Conservation (phyloP, 35 echinoderm and acorn worm species). For the Anneissia japonica region DNA sequence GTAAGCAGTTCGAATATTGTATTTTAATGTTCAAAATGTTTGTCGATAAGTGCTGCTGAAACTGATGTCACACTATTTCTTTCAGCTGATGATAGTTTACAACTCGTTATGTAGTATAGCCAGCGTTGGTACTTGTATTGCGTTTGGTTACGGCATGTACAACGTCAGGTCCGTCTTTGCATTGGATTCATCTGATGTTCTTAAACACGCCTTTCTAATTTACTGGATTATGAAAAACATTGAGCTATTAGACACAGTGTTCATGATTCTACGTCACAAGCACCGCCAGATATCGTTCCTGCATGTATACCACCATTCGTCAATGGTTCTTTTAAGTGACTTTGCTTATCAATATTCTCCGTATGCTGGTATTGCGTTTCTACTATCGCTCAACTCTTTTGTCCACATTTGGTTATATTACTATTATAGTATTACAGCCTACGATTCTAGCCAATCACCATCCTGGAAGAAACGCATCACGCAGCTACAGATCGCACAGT, state of each 20-base stretch:
- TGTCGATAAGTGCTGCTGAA: too few species aligned
- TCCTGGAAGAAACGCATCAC: slow-evolving; percentile 84
- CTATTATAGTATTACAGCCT: slow-evolving; percentile 75
- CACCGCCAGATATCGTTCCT: slow-evolving; percentile 90
- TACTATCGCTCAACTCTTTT: slow-evolving; percentile 67
- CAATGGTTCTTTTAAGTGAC: slow-evolving; percentile 86
- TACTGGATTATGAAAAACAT: slow-evolving; percentile 77
- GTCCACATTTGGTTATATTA: slow-evolving; percentile 89
- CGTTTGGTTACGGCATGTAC: slow-evolving; percentile 48
- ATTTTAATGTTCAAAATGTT: too few species aligned
- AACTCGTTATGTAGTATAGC: slow-evolving; percentile 68
- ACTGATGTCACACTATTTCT: too few species aligned
- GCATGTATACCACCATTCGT: slow-evolving; percentile 85
- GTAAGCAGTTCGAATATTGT: too few species aligned
- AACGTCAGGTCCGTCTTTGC: slow-evolving; percentile 42
- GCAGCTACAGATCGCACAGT: slow-evolving; percentile 75
- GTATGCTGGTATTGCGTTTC: slow-evolving; percentile 75
- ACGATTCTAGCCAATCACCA: slow-evolving; percentile 38
- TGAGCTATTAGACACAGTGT: slow-evolving; percentile 81
- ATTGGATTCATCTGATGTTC: slow-evolving; percentile 24
- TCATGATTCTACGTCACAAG: slow-evolving; percentile 91
- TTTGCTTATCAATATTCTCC: slow-evolving; percentile 71
- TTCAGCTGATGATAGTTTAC: slow-evolving; percentile 68
- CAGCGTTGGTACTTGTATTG: slow-evolving; percentile 55
- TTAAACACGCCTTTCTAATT: slow-evolving; percentile 60